Conservation (phyloP, 2,888 invertebrate species). For the Spicauda simplicius region DNA sequence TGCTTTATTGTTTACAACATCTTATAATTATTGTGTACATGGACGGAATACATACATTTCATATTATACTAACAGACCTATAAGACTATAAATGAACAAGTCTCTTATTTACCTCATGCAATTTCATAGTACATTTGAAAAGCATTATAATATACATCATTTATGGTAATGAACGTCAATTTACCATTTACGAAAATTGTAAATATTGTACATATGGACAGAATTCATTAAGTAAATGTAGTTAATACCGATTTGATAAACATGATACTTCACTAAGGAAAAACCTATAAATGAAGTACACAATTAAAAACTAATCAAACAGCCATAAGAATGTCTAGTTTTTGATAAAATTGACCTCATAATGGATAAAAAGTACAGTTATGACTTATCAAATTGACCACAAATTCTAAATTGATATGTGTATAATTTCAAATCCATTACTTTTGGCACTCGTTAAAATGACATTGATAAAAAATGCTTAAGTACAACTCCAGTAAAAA, state of each 20-base stretch:
- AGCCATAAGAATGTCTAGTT: neutral
- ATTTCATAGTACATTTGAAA: no score
- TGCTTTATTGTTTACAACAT: no score
- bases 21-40: no score
- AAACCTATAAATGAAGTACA: neutral
- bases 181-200: no score
- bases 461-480: neutral
- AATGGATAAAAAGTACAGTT: neutral
- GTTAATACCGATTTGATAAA: no score
- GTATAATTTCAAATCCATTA: conserved; percentile 3
- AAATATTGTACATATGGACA: no score
- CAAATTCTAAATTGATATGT: neutral
- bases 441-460: neutral
- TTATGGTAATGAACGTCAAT: no score
- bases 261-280: neutral
- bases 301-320: neutral
- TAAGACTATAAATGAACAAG: no score
- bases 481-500: neutral
- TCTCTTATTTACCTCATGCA: no score
- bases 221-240: neutral
- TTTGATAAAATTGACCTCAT: neutral
- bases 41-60: no score
- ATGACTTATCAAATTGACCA: neutral
- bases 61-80: no score
- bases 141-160: no score